These are phyloP conservation scores for Lasioglossum villosulum DNA, from an alignment of 2,888 invertebrate species.

Conservation along the genomic window DNA sequence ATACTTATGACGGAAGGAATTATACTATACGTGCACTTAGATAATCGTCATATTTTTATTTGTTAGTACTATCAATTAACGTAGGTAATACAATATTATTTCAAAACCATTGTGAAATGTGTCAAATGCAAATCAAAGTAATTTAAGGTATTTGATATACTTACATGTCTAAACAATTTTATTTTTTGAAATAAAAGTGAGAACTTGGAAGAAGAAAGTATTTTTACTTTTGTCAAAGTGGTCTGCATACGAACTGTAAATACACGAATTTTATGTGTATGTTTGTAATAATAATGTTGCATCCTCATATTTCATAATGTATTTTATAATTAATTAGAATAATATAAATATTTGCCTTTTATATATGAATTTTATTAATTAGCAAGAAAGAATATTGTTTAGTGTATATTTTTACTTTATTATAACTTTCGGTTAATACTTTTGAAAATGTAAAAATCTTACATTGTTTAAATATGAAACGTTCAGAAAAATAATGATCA, in stretches of 20 bases:
- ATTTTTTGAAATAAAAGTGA: not conserved
- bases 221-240: not conserved
- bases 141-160: not conserved
- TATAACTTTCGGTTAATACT: constrained; percentile 5
- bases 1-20: constrained; percentile 39
- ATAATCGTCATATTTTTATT: constrained; percentile 1
- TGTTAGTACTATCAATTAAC: not conserved
- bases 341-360: not conserved
- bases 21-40: constrained; percentile 12
- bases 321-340: not conserved
- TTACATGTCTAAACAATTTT: not conserved
- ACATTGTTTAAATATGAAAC: not conserved
- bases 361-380: not conserved
- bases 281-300: not conserved
- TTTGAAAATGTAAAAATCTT: not conserved
- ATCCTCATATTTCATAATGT: not conserved
- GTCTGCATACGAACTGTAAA: not conserved
- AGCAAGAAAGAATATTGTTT: not conserved
- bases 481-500: not conserved
- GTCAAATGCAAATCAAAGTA: not conserved
- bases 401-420: not conserved
- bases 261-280: not conserved
- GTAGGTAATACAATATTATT: not conserved
- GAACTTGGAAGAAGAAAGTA: not conserved
- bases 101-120: not conserved